phyloP scores from a whole-genome alignment of 1,140 invertebrate genomes.

The Brachionus sp. region DNA sequence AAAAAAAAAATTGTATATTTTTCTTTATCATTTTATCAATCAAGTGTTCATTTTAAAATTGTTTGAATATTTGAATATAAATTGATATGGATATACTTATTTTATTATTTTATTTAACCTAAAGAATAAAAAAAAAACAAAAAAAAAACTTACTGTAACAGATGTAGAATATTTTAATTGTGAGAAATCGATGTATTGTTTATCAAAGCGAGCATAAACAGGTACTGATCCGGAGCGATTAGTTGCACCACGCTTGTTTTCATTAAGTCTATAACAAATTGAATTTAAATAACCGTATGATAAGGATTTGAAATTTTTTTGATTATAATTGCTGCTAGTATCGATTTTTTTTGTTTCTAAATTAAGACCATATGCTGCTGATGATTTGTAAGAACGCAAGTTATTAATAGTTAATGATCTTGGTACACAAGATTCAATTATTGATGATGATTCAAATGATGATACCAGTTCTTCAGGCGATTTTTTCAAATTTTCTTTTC shows the following conservation, averaged over 20 bases:
- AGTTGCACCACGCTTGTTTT: background rate
- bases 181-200: background rate
- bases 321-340: constrained; percentile 11
- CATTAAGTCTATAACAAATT: constrained; percentile 21
- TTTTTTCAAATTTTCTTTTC: background rate
- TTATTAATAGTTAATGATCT: background rate
- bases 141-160: background rate
- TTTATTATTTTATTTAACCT: background rate
- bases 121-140: no score
- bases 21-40: no score
- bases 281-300: constrained; percentile 35
- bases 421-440: background rate
- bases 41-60: no score
- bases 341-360: background rate
- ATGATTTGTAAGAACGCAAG: background rate
- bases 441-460: background rate
- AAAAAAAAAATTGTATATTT: background rate
- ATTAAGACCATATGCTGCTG: background rate
- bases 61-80: background rate
- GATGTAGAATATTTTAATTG: background rate
- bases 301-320: constrained; percentile 15
- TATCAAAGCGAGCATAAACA: background rate
- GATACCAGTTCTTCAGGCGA: background rate
- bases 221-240: constrained; percentile 24
- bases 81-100: background rate